phyloP scores from a whole-genome alignment of 1,140 invertebrate genomes.

The Bombus superbus region DNA sequence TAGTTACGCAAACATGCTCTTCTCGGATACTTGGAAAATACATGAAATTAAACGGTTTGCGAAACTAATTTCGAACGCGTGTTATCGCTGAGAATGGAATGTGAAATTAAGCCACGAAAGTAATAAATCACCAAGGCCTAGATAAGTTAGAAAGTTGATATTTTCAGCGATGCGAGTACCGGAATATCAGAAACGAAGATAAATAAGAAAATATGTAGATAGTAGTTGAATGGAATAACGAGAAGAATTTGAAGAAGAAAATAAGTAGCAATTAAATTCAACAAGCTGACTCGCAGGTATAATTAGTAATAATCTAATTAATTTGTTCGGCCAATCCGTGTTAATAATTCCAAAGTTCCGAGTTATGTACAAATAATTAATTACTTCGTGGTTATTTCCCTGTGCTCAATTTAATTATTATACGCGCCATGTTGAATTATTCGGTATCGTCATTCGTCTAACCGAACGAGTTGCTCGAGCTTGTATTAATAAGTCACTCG shows the following conservation, averaged over 20 bases:
- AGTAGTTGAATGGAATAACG: too few relatives aligned
- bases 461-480: neutral
- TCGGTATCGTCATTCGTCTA: neutral
- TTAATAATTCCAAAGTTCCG: neutral
- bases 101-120: too few relatives aligned
- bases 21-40: neutral
- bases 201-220: too few relatives aligned
- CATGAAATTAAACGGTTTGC: too few relatives aligned
- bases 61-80: neutral
- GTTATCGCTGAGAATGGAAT: neutral
- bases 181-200: too few relatives aligned
- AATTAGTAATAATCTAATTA: too few relatives aligned
- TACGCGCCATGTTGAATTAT: neutral
- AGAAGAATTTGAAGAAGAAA: too few relatives aligned
- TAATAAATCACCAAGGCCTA: too few relatives aligned
- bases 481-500: constrained; percentile 15
- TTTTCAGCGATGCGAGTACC: too few relatives aligned
- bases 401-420: neutral
- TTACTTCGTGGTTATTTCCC: neutral
- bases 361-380: neutral
- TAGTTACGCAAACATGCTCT: neutral
- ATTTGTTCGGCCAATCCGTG: neutral
- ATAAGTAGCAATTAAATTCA: too few relatives aligned
- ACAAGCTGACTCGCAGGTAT: neutral
- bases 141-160: too few relatives aligned